A percentile compares a stretch with the other conserved stretches of the same genome.
Conservation (phyloP, 53 echinoderm and acorn worm species). For the Glandiceps talaboti region DNA sequence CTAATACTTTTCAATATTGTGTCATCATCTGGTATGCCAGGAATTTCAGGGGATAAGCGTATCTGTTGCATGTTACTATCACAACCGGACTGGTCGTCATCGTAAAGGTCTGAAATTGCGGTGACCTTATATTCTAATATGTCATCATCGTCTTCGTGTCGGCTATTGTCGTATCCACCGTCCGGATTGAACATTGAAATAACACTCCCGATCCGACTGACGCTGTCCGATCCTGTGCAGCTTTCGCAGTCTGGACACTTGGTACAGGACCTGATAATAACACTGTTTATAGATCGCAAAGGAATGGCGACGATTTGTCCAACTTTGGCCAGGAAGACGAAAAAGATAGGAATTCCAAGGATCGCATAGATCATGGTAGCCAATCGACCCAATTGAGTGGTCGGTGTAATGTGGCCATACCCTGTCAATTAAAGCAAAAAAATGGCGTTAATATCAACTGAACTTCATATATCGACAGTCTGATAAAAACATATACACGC, state of each 20-base stretch:
- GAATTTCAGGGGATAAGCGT: not conserved
- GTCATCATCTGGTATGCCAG: not conserved
- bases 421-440: too few species aligned
- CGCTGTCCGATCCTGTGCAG: not conserved
- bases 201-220: not conserved
- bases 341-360: not conserved
- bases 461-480: too few species aligned
- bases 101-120: not conserved
- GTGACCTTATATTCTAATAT: too few species aligned
- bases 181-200: not conserved
- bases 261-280: not conserved
- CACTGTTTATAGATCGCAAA: not conserved
- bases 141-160: too few species aligned
- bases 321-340: not conserved
- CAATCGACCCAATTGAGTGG: not conserved
- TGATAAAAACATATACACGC: too few species aligned
- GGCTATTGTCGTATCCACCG: too few species aligned
- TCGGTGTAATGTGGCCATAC: not conserved
- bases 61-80: not conserved
- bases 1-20: too few species aligned
- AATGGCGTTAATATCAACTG: too few species aligned
- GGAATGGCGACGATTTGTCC: not conserved
- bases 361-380: not conserved
- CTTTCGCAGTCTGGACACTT: not conserved
- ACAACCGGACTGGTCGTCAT: not conserved